A percentile compares a stretch with the other conserved stretches of the same genome.
These are phyloP conservation scores for Homarus americanus DNA, from an alignment of 1,140 invertebrate species.

Conservation along the genomic window DNA sequence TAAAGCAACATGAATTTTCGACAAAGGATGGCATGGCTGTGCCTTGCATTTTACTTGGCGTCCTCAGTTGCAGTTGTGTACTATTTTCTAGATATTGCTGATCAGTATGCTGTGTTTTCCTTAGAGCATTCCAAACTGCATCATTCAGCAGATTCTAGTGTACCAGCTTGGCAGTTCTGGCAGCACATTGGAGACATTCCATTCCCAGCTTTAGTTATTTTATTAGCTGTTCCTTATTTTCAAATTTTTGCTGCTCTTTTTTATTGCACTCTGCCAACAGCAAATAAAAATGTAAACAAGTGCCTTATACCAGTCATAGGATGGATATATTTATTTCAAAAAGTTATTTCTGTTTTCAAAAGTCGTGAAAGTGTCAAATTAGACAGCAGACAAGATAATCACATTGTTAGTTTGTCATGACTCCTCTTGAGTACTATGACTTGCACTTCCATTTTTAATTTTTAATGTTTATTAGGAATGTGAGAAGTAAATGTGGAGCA, in stretches of 20 bases:
- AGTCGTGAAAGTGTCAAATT: constrained; percentile 3
- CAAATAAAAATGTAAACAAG: constrained; percentile 66
- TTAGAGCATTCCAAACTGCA: constrained; percentile 62
- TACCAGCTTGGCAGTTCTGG: constrained; percentile 54
- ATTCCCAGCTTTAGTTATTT: constrained; percentile 41
- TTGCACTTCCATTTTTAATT: background rate
- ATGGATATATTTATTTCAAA: constrained; percentile 66
- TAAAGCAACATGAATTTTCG: constrained; percentile 55
- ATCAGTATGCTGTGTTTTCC: constrained; percentile 58
- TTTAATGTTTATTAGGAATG: background rate
- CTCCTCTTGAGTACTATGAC: background rate
- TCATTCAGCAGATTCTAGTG: constrained; percentile 12
- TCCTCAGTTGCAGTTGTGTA: constrained; percentile 52
- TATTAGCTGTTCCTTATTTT: constrained; percentile 60
- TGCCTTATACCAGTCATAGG: constrained; percentile 66
- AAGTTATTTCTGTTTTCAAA: constrained; percentile 45
- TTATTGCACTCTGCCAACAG: constrained; percentile 57
- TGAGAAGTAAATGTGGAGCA: too few relatives aligned
- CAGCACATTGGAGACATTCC: constrained; percentile 62
- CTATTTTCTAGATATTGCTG: constrained; percentile 64
- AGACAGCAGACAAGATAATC: background rate
- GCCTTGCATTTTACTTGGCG: constrained; percentile 57
- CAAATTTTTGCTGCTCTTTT: constrained; percentile 65
- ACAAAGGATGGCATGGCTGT: constrained; percentile 64
- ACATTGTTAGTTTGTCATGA: constrained; percentile 55